These are phyloP conservation scores for Nylanderia fulva DNA, from an alignment of 1,140 invertebrate genomes.

Conservation along the genomic window DNA sequence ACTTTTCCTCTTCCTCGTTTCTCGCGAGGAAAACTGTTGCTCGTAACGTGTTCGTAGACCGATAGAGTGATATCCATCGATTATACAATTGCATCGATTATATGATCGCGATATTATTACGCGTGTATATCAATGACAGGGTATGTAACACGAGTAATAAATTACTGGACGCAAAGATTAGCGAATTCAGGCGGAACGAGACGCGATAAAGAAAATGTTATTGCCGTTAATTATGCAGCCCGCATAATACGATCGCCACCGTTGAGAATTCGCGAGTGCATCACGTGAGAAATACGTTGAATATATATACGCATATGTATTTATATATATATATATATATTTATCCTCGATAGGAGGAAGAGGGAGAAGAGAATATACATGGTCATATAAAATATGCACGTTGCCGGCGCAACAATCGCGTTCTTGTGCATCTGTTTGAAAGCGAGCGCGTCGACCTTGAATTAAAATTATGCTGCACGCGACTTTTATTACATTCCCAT, in stretches of 20 bases:
- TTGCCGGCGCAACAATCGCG: constrained; percentile 35
- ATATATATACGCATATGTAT: neutral
- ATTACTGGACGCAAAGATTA: neutral
- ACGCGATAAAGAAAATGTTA: constrained; percentile 33
- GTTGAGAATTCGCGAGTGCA: constrained; percentile 15
- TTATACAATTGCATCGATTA: neutral
- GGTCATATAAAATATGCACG: constrained; percentile 22
- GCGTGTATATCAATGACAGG: neutral
- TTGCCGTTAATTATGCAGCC: constrained; percentile 40
- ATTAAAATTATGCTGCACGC: constrained; percentile 71
- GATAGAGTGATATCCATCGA: neutral
- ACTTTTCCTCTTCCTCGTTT: constrained; percentile 22
- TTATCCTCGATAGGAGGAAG: constrained; percentile 12
- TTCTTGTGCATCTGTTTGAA: constrained; percentile 53
- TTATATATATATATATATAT: neutral
- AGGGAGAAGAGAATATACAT: neutral
- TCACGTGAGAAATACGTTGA: neutral
- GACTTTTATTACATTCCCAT: constrained; percentile 75
- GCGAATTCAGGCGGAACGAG: neutral
- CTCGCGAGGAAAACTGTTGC: neutral
- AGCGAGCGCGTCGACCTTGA: constrained; percentile 68
- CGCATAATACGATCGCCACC: constrained; percentile 21
- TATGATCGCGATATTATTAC: neutral
- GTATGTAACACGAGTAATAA: neutral
- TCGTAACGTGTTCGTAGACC: neutral